Base-by-base conservation (phyloP, 1,140 invertebrate species). In the Homarus americanus region DNA sequence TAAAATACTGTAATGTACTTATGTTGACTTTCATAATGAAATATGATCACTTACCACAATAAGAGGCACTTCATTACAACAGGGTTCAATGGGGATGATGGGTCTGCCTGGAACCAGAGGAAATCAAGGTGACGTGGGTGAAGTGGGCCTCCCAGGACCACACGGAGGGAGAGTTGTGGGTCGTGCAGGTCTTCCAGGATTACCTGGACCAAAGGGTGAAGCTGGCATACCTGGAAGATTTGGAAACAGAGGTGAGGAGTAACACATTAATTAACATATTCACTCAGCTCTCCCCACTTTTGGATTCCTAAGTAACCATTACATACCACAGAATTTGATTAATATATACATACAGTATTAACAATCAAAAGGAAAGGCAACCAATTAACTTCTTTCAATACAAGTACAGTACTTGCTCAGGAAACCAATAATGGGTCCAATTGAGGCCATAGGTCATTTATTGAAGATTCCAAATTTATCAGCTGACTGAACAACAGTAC, bases 201-300 rank as follows among this genome's bases (percentile, higher is more conserved):
- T 32, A 38, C 53, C 38, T n/a, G 86, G 86, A 44, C 24, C 2
- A 2, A 88, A 82, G 41, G 86, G 86, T 32, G 2, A 15, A 1
- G 12, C 53, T 49, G 86, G 86, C 32, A 34, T 49, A 0, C 58
- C 86, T 24, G 86, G 86, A 49, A 69, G 78, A 82, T 80, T 80
- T 88, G 86, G 86, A 10, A 32, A 72, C 7, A 34, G 12, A 41
- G 86, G 86, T 88, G 44, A 80, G 86, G 44, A 49, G 44, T 49
- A 17, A 10, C 44, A 49, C 44, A 49, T 58, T 58, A 20, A 0
- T 58, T 58, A 1, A 4, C 53, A 20, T 20, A n/a, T n/a, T n/a
- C n/a, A n/a, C n/a, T n/a, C n/a, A 63, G 53, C 12, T 24, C 53
- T 12, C 24, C 24, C 12, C 53, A 63, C 24, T 69, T 69, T 4